These are phyloP conservation scores for Pelmatolapia mariae DNA, from an alignment of 2,113 vertebrate genomes.

Conservation along the genomic window DNA sequence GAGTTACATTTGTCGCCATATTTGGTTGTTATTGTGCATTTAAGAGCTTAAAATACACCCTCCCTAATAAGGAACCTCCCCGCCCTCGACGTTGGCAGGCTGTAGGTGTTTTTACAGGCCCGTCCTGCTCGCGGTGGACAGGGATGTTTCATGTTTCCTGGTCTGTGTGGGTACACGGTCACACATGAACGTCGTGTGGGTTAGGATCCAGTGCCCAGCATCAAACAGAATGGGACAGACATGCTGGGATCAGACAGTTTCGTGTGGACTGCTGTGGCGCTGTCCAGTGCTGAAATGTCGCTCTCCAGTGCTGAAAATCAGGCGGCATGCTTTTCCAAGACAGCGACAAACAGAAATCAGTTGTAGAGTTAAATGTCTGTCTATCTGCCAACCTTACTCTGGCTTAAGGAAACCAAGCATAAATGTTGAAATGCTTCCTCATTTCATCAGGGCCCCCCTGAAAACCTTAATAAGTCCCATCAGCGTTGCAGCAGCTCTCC, in stretches of 20 bases:
- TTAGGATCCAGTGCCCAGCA: neutral
- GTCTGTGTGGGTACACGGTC: neutral
- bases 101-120: neutral
- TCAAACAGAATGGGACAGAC: neutral
- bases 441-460: neutral
- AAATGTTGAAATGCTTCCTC: neutral
- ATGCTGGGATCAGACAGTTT: neutral
- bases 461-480: neutral
- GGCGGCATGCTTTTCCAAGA: neutral
- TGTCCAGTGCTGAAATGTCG: conserved; percentile 65
- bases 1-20: neutral
- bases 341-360: neutral
- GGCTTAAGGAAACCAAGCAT: neutral
- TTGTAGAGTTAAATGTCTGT: neutral
- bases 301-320: conserved; percentile 51
- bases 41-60: neutral
- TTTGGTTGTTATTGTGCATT: neutral
- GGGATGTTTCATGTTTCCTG: neutral
- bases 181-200: neutral
- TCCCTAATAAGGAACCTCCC: neutral
- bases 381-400: neutral
- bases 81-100: conserved; percentile 13
- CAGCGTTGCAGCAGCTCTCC: neutral
- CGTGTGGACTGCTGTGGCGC: conserved; percentile 18
- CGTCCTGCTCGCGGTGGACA: neutral